Evolutionary conservation across 2,113 vertebrate species (phyloP), one percentile per base, ranked within the genome.

Genomic region (Irena cyanogastra): DNA sequence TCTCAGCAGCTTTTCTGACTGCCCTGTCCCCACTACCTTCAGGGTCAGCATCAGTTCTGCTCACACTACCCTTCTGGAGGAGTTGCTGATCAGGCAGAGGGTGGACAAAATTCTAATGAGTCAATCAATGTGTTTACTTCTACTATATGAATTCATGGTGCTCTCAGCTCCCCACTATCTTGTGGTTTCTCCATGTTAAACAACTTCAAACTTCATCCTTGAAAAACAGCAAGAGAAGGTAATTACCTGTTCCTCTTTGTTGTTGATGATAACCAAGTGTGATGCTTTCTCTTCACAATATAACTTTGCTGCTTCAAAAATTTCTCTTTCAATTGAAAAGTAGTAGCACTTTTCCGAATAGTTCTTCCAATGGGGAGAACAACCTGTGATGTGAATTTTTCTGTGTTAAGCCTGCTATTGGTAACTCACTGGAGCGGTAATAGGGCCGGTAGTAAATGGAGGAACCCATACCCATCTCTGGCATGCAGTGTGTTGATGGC

Each of bases 281-380:
- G 99, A 98, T 77, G 95, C 98, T 76, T 91, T 97, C 24, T 98
- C 97, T 96, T 98, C 97, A 87, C 99, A 99, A 68, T 95, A 97
- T 65, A 97, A 89, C 78, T 98, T 98, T 20, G 99, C 98, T 6
- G 99, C 98, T 89, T 99, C 98, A 88, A 99, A 99, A 90, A 97
- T 98, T 77, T 98, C 97, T 93, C 96, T 97, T 94, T 99, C 98
- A 85, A 92, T 90, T 63, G 99, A 99, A 97, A 99, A 99, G 90
- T 98, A 98, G 97, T 99, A 99, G 96, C 99, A 99, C 83, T 98
- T 99, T 88, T 98, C 97, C 76, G 97, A 98, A 95, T 98, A 99
- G 94, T 98, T 98, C 66, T 98, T 96, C 99, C 99, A 99, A 21
- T 92, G 98, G 84, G 89, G 87, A 10, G 98, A 98, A 93, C 99